Evolutionary conservation across 2,888 invertebrate genomes (phyloP), one percentile per base, ranked within the genome.

Genomic region (Agrochola litura): DNA sequence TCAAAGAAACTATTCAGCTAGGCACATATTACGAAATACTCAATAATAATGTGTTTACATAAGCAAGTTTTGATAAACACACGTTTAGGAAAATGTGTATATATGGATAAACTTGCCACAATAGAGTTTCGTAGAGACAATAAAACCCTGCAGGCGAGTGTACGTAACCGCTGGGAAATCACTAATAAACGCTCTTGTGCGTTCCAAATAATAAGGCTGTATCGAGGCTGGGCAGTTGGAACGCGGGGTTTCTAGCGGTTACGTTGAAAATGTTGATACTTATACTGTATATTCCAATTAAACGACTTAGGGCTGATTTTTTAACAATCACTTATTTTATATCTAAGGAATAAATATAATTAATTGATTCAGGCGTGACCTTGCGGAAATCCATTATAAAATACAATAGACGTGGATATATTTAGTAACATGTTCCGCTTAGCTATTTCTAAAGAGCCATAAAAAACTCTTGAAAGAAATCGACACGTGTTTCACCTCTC

Each of bases 101-200:
- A 43, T 70, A 54, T 25, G 66, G 58, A 88, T 84, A 77, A 82
- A 80, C 73, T 80, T 71, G 66, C 67, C 70, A 82, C 66, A 85
- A 78, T 71, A 74, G 71, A 76, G 72, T 77, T 84, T 72, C 67
- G 65, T 49, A 65, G 60, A 84, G 77, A 89, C 84, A 85, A 81
- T 85, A 88, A 85, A 86, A 84, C 79, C 84, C 85, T 71, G 41
- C 72, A 69, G 76, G 82, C 81, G n/a, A 58, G 73, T 80, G 69
- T 76, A 72, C 58, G 72, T 73, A 87, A 81, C 91, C 86, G 72
- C 75, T 84, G 91, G 91, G 90, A 91, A 91, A 91, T 91, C 90
- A 91, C 90, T 90, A 89, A 91, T 90, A 89, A 89, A 88, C 83
- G 82, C 85, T 81, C 73, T 76, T 80, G 84, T 81, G 79, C 82